Conservation (phyloP, 2,797 vertebrate genomes). For the Alectoris magna region DNA sequence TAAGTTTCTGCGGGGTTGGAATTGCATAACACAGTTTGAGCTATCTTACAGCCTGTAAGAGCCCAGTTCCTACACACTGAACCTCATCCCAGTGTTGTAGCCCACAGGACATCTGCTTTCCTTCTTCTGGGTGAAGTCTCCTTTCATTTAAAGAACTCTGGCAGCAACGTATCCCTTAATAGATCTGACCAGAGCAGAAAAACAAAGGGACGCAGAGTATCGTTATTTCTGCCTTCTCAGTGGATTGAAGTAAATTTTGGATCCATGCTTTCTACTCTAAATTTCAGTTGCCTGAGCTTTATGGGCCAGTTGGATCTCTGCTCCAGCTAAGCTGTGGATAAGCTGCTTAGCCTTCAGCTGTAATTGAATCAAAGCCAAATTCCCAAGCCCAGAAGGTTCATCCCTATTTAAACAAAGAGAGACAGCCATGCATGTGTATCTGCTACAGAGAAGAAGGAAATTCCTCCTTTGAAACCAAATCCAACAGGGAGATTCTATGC, state of each 20-base stretch:
- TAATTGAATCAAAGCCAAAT: slow-evolving; percentile 51
- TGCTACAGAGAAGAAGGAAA: not conserved
- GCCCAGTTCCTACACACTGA: not conserved
- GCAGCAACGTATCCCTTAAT: not conserved
- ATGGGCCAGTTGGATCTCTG: not conserved
- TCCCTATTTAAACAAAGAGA: slow-evolving; percentile 29
- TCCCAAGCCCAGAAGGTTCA: slow-evolving; percentile 39
- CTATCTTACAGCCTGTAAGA: not conserved
- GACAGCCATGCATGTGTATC: rapidly evolving
- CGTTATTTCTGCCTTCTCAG: not conserved
- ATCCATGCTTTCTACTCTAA: not conserved
- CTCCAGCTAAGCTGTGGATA: not conserved
- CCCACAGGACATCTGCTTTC: not conserved
- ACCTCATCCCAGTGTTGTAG: not conserved
- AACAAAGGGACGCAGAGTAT: not conserved
- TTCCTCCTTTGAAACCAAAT: not conserved
- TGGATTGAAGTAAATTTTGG: not conserved
- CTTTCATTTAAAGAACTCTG: not conserved
- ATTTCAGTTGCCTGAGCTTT: not conserved
- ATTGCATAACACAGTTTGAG: not conserved
- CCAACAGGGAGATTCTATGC: not conserved
- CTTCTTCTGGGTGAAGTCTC: not conserved
- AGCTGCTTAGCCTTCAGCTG: slow-evolving; percentile 33
- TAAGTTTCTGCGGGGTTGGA: not conserved
- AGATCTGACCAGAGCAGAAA: not conserved